Evolutionary conservation across 2,888 invertebrate genomes (phyloP), one percentile per base, ranked within the genome.

Genomic region (Macrophya alboannulata): DNA sequence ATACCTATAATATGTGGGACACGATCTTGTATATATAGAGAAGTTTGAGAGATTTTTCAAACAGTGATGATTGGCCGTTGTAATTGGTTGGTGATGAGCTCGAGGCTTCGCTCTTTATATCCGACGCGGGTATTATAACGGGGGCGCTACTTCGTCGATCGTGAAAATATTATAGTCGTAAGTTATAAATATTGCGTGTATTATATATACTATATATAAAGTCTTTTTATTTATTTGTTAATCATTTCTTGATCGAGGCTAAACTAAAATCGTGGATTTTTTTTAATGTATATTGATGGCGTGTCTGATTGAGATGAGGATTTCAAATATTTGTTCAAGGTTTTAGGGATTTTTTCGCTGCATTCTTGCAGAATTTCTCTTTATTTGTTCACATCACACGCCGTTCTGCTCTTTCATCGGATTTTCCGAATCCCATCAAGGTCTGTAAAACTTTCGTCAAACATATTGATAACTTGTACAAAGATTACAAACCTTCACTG

Each of bases 221-320:
- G 89, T 89, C 89, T 91, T 62, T 91, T 90, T 89, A 90, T 90
- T 91, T 91, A 90, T 91, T 91, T 91, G 90, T 91, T 91, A 91
- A 48, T 43, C 15, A 45, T n/a, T 40, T 43, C 43, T 43, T n/a
- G 40, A 43, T 43, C 40, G 40, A 43, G 43, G 71, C 43, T 43
- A 17, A 40, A 40, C 71, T n/a, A n/a, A n/a, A n/a, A n/a, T n/a
- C n/a, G n/a, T n/a, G n/a, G n/a, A n/a, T n/a, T n/a, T n/a, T n/a
- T n/a, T n/a, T n/a, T n/a, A 25, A 8, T 62, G 25, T 25, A 62
- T 62, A 25, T 12, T 25, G 25, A 62, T 62, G 62, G 25, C 25
- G 10, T 21, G n/a, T 62, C 25, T 62, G 0, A 62, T 55, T n/a
- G n/a, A 8, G 5, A n/a, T n/a, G n/a, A n/a, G 55, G n/a, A 8